phyloP scores from a whole-genome alignment of 1,140 invertebrate genomes.

The Drosophila pruinosa region DNA sequence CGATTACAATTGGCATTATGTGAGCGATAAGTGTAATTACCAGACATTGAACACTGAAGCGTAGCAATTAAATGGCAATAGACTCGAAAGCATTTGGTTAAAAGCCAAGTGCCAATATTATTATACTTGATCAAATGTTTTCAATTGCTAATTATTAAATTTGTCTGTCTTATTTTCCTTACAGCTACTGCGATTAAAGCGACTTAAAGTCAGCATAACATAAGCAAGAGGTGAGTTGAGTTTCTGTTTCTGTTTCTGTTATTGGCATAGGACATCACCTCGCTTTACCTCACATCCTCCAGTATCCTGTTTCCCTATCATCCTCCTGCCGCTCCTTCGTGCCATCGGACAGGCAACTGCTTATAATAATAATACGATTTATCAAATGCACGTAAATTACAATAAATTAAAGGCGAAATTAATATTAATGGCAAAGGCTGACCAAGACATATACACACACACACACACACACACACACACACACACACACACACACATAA shows the following conservation, averaged over 20 bases:
- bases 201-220: neutral
- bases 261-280: slow-evolving; percentile 4
- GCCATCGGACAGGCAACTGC: slow-evolving; percentile 47
- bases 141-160: neutral
- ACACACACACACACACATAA: slow-evolving; percentile 15
- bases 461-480: slow-evolving; percentile 6
- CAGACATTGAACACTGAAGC: neutral
- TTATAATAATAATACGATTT: slow-evolving; percentile 79
- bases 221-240: slow-evolving; percentile 22
- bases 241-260: slow-evolving; percentile 27
- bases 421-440: slow-evolving; percentile 75
- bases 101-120: neutral
- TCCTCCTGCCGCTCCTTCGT: neutral
- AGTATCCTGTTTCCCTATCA: neutral
- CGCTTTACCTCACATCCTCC: neutral
- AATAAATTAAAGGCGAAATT: slow-evolving; percentile 80
- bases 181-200: slow-evolving; percentile 4
- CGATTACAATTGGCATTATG: neutral
- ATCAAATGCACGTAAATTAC: slow-evolving; percentile 80
- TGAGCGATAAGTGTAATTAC: slow-evolving; percentile 5
- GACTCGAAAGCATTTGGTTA: neutral
- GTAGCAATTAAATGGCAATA: neutral
- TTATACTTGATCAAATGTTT: neutral
- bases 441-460: slow-evolving; percentile 24
- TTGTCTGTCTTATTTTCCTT: neutral